Evolutionary conservation across 2,888 invertebrate genomes (phyloP).

Genomic region (Corbicula japonica): DNA sequence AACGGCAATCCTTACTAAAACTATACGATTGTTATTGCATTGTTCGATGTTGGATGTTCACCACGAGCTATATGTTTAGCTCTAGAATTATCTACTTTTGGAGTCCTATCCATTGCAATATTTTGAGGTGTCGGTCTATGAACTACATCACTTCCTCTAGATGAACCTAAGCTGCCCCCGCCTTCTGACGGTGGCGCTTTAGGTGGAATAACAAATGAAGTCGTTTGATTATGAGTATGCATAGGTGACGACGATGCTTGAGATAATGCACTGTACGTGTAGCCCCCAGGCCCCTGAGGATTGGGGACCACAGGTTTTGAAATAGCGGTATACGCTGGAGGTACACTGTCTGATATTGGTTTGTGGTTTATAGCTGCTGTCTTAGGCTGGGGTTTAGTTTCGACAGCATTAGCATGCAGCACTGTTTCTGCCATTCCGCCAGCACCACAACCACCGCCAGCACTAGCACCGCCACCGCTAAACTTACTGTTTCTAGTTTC

Average conservation of each 20-base stretch:
- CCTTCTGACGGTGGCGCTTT: slow-evolving; percentile 28
- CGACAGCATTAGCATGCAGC: slow-evolving; percentile 47
- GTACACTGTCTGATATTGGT: slow-evolving; percentile 35
- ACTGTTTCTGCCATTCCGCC: slow-evolving; percentile 47
- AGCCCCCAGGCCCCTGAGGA: slow-evolving; percentile 65
- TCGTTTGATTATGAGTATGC: slow-evolving; percentile 68
- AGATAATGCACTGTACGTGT: slow-evolving; percentile 79
- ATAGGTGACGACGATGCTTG: slow-evolving; percentile 80
- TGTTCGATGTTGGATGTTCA: slow-evolving; percentile 72
- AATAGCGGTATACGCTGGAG: slow-evolving; percentile 67
- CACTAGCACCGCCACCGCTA: slow-evolving; percentile 14
- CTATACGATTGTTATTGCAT: slow-evolving; percentile 82
- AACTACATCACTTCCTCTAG: slow-evolving; percentile 26
- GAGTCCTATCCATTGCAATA: slow-evolving; percentile 24
- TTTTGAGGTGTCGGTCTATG: slow-evolving; percentile 24
- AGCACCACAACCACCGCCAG: too few species aligned
- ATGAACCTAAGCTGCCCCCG: slow-evolving; percentile 33
- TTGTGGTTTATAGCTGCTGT: slow-evolving; percentile 58
- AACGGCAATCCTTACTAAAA: too few species aligned
- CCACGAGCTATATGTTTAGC: slow-evolving; percentile 59
- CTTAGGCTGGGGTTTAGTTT: slow-evolving; percentile 28
- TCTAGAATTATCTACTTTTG: slow-evolving; percentile 50
- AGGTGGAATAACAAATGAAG: slow-evolving; percentile 48
- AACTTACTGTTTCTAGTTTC: slow-evolving; percentile 28
- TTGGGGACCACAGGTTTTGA: slow-evolving; percentile 65